Percentiles rank a stretch among this genome's conserved stretches.
These are phyloP conservation scores for Tringa solitaria DNA, from an alignment of 2,113 vertebrate species.

Conservation along the genomic window DNA sequence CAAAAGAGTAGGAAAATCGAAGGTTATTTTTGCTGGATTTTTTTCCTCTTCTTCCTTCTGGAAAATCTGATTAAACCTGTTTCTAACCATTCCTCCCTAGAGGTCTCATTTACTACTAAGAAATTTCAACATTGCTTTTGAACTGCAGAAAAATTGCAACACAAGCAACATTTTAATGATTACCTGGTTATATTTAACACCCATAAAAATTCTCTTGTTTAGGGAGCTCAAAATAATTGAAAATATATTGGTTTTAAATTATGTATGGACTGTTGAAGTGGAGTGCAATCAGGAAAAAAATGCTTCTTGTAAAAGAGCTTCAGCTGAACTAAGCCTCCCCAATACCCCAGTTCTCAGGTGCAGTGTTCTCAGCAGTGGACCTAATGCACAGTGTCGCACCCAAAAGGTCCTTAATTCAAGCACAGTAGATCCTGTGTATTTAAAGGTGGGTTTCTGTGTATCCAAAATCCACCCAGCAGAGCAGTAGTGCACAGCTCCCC, in stretches of 20 bases:
- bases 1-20: background rate
- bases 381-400: fast-evolving
- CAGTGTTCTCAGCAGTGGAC: background rate
- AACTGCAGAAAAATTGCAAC: slow-evolving; percentile 66
- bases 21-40: background rate
- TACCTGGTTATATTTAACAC: slow-evolving; percentile 72
- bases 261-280: slow-evolving; percentile 36
- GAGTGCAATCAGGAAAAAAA: background rate
- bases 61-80: slow-evolving; percentile 58
- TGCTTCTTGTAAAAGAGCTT: background rate
- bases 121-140: slow-evolving; percentile 67
- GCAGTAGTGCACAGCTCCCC: fast-evolving
- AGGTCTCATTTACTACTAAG: slow-evolving; percentile 75
- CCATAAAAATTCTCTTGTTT: slow-evolving; percentile 64
- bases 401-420: background rate
- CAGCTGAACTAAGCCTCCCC: background rate
- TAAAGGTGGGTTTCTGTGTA: background rate
- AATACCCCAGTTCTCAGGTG: background rate
- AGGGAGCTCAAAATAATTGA: slow-evolving; percentile 64
- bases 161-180: slow-evolving; percentile 74
- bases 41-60: background rate
- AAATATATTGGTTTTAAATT: slow-evolving; percentile 71
- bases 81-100: slow-evolving; percentile 67
- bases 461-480: background rate
- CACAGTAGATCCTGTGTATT: background rate